These are phyloP conservation scores for Nicator chloris DNA, from an alignment of 2,113 vertebrate genomes.

Conservation along the genomic window DNA sequence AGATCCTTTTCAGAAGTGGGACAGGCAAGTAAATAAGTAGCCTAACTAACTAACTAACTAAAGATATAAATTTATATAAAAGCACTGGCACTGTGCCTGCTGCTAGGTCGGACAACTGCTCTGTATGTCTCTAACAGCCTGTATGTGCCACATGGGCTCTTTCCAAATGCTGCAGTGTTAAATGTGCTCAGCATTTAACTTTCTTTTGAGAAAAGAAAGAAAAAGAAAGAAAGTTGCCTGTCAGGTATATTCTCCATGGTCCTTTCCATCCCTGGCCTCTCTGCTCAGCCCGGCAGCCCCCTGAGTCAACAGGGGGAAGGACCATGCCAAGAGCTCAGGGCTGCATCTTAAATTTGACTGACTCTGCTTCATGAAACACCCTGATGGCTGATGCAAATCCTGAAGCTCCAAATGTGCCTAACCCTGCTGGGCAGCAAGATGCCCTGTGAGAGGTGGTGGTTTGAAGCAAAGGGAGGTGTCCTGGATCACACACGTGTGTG, in stretches of 20 bases:
- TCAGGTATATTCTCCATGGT: neutral
- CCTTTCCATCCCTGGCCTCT: neutral
- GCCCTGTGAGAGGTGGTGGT: neutral
- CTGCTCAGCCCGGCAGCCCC: neutral
- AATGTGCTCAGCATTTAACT: neutral
- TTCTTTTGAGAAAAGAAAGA: no score
- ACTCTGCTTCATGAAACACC: neutral
- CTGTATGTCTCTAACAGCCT: fast-evolving
- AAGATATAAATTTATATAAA: neutral
- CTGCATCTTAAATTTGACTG: neutral
- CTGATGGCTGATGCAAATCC: neutral
- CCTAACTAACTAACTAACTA: neutral
- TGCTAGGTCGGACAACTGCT: neutral
- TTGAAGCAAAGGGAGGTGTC: neutral
- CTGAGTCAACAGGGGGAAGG: fast-evolving
- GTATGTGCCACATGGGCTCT: neutral
- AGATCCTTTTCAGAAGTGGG: neutral
- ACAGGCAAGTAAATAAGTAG: neutral
- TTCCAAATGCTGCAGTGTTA: neutral
- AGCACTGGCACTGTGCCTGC: neutral
- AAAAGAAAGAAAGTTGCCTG: neutral
- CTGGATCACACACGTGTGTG: fast-evolving
- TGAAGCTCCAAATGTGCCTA: neutral
- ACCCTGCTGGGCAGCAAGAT: neutral
- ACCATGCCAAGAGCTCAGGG: neutral